These are phyloP conservation scores for Pterophyllum scalare DNA, from an alignment of 2,113 vertebrate species.

Conservation along the genomic window DNA sequence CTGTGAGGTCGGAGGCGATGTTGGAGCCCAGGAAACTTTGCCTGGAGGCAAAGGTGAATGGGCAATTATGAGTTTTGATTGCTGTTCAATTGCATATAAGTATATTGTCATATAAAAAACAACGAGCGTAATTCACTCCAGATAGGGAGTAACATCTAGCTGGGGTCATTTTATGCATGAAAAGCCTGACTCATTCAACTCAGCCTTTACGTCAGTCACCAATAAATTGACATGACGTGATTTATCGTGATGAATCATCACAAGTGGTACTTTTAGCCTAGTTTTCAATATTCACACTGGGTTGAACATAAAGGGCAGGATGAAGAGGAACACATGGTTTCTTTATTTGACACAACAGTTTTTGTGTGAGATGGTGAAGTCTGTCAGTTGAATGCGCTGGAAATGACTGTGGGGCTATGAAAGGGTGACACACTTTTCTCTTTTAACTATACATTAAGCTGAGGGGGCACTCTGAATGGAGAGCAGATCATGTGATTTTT, in stretches of 20 bases:
- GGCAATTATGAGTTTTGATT: conserved; percentile 40
- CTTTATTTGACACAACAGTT: conserved; percentile 58
- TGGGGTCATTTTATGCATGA: conserved; percentile 4
- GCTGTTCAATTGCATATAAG: conserved; percentile 40
- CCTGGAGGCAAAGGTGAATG: conserved; percentile 18
- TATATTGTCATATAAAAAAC: conserved; percentile 11
- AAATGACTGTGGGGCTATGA: conserved; percentile 38
- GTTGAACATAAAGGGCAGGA: conserved; percentile 33
- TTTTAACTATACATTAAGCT: conserved; percentile 47
- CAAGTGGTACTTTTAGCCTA: conserved; percentile 24
- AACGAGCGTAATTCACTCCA: neutral
- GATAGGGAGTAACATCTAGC: neutral
- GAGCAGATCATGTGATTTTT: conserved; percentile 42
- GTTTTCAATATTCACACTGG: conserved; percentile 39
- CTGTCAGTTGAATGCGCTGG: conserved; percentile 48
- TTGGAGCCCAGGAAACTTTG: conserved; percentile 36
- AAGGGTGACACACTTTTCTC: conserved; percentile 48
- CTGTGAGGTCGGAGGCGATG: conserved; percentile 29
- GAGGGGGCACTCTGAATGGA: conserved; percentile 47
- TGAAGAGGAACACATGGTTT: conserved; percentile 57
- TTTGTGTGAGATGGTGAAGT: conserved; percentile 37
- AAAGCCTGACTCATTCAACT: conserved; percentile 15
- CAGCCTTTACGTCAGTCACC: conserved; percentile 6
- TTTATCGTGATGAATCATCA: conserved; percentile 37
- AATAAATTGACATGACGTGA: conserved; percentile 22